Evolutionary conservation across 2,888 invertebrate genomes (phyloP), one percentile per base, ranked within the genome.

Genomic region (Erebia epiphron): DNA sequence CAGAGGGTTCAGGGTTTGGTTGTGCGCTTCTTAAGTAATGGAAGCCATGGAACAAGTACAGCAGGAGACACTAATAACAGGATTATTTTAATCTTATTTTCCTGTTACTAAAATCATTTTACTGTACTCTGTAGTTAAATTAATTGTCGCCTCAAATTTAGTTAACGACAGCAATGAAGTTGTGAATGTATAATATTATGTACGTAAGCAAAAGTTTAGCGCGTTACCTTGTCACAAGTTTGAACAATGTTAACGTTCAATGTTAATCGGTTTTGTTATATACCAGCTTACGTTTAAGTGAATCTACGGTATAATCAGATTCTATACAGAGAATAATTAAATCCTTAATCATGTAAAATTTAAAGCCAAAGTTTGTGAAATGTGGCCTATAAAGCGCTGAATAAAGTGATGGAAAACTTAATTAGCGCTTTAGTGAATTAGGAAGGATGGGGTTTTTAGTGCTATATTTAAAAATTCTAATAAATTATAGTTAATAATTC

Each of bases 171-270:
- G 52, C 35, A 65, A 54, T 16, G n/a, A 65, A 65, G 65, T 65
- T 65, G 54, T 54, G 65, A 54, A 41, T 18, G 54, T 54, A 43
- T 26, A 21, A n/a, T 21, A 21, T 16, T 18, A 41, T 18, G 54
- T 54, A 10, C 46, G 43, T 41, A 43, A 41, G 65, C 41, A 65
- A 66, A 66, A 66, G 66, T 66, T 62, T 66, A 57, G 66, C 21
- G 21, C 46, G 56, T 66, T 56, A 66, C 43, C 66, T 66, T 66
- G 66, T 66, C 13, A 46, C 46, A 13, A 46, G 46, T 46, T 66
- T 57, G 18, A 43, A 14, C 21, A 21, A 56, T 4, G 56, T 46
- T 56, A 66, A 56, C 43, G 18, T 21, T 26, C 26, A 26, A 26
- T 26, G 26, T 35, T 35, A 35, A 43, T 66, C 57, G 16, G n/a